These are phyloP conservation scores for Drosophila fuyamai DNA, from an alignment of 1,140 invertebrate species.

Conservation along the genomic window DNA sequence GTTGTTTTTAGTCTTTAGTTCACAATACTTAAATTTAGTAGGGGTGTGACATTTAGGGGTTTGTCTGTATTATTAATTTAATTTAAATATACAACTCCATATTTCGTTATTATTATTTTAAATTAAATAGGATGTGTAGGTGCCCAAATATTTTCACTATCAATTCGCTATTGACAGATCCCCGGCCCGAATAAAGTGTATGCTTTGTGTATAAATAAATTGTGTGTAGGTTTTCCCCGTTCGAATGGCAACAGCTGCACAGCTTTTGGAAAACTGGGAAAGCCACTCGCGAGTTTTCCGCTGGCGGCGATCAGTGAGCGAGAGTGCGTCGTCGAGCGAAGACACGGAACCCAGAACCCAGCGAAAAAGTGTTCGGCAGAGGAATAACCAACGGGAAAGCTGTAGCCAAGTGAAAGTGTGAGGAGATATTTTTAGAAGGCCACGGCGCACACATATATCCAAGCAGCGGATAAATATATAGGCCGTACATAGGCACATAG, in stretches of 20 bases:
- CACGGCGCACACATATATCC: constrained; percentile 20
- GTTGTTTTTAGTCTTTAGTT: no score
- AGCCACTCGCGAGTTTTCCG: constrained; percentile 34
- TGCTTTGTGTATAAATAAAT: constrained; percentile 61
- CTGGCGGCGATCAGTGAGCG: constrained; percentile 64
- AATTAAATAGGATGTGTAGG: no score
- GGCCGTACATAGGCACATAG: constrained; percentile 15
- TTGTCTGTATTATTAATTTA: no score
- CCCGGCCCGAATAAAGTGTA: constrained; percentile 4
- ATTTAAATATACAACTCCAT: no score
- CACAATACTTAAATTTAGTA: no score
- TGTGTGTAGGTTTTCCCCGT: constrained; percentile 69
- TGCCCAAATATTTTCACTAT: background rate
- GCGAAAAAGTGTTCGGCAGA: constrained; percentile 7
- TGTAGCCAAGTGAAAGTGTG: constrained; percentile 81
- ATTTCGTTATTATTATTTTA: no score
- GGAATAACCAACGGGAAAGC: constrained; percentile 60
- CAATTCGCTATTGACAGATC: background rate
- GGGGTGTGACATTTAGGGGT: no score
- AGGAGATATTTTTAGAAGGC: constrained; percentile 65
- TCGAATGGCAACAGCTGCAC: constrained; percentile 71
- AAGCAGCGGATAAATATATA: constrained; percentile 31
- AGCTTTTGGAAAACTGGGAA: constrained; percentile 69
- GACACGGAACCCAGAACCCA: constrained; percentile 33
- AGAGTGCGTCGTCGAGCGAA: constrained; percentile 79